phyloP scores from a whole-genome alignment of 1,140 invertebrate genomes.

The Prorops nasuta region DNA sequence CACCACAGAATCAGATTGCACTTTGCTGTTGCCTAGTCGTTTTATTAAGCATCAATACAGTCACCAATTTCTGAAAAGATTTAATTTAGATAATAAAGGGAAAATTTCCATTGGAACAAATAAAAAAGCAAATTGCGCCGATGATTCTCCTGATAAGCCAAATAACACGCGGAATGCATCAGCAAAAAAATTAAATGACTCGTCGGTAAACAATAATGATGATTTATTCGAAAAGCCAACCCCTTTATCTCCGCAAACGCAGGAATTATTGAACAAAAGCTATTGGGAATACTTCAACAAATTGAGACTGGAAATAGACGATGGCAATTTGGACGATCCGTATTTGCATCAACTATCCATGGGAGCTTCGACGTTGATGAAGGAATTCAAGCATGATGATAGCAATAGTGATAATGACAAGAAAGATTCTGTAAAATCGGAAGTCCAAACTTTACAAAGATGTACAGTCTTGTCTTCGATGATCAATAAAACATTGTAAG shows the following conservation, averaged over 20 bases:
- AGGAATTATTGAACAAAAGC: slow-evolving; percentile 37
- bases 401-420: slow-evolving; percentile 2
- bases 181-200: slow-evolving; percentile 6
- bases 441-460: slow-evolving; percentile 28
- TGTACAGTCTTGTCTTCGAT: slow-evolving; percentile 40
- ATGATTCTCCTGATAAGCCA: neutral
- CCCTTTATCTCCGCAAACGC: slow-evolving; percentile 38
- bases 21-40: slow-evolving; percentile 15
- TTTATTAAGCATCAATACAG: slow-evolving; percentile 16
- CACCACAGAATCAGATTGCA: slow-evolving; percentile 21
- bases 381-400: neutral
- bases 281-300: slow-evolving; percentile 47
- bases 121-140: neutral
- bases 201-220: slow-evolving; percentile 9
- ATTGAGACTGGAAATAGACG: slow-evolving; percentile 16
- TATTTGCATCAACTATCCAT: slow-evolving; percentile 25
- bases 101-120: neutral
- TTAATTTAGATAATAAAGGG: slow-evolving; percentile 3
- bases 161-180: slow-evolving; percentile 1
- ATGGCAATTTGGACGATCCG: too few relatives aligned
- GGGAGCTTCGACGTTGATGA: slow-evolving; percentile 8
- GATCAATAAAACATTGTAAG: slow-evolving; percentile 41
- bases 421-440: slow-evolving; percentile 18
- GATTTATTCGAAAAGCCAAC: slow-evolving; percentile 14
- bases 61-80: neutral